Percentiles rank a stretch among this genome's conserved stretches.
Conservation (phyloP, 2,797 vertebrate genomes). For the Nyctalus aviator region DNA sequence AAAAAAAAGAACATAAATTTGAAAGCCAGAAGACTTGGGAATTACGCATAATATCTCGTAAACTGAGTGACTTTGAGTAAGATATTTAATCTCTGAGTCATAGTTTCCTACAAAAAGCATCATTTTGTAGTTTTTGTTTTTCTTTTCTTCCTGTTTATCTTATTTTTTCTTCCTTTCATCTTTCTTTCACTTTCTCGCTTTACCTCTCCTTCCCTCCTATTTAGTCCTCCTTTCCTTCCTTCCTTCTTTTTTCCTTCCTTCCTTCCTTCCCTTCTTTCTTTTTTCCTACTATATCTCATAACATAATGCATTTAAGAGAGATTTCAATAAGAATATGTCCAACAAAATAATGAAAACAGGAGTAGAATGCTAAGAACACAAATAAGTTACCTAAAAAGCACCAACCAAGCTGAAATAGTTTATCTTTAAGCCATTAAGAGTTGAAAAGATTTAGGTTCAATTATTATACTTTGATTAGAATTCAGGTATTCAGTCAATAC, state of each 20-base stretch:
- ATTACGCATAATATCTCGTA: background rate
- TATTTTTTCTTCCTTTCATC: background rate
- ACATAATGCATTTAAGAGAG: background rate
- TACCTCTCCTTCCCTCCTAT: background rate
- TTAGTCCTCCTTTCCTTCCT: background rate
- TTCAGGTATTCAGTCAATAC: background rate
- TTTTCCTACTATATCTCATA: background rate
- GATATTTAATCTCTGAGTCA: background rate
- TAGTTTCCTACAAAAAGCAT: background rate
- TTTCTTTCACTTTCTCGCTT: background rate
- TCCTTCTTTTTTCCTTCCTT: background rate
- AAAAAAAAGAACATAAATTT: background rate
- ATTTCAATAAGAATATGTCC: background rate
- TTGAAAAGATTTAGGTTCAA: background rate
- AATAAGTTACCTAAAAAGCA: background rate
- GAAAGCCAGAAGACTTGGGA: background rate
- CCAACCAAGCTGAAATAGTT: background rate
- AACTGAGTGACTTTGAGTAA: background rate
- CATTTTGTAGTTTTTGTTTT: background rate
- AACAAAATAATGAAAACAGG: conserved; percentile 8
- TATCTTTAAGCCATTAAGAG: background rate
- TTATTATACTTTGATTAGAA: background rate
- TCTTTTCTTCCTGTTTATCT: background rate
- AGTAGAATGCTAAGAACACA: background rate
- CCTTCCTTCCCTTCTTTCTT: background rate